Conservation (phyloP, 2,797 vertebrate species). For the Hoplostethus atlanticus region DNA sequence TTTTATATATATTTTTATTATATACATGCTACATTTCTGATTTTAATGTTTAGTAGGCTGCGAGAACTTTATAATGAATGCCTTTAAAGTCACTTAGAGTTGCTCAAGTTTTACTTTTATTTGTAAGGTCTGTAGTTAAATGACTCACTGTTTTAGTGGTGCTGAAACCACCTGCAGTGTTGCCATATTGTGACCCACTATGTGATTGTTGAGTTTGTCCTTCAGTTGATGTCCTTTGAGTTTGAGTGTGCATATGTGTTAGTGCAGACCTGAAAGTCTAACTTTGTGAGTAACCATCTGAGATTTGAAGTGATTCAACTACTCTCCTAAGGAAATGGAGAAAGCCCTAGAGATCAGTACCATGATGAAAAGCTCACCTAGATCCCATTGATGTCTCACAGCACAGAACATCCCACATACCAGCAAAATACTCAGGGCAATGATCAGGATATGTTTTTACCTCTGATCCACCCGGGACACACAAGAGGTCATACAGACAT, state of each 20-base stretch:
- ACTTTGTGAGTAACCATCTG: conserved; percentile 10
- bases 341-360: background rate
- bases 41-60: background rate
- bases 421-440: background rate
- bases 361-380: conserved; percentile 24
- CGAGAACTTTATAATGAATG: background rate
- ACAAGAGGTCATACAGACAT: too few species aligned
- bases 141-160: conserved; percentile 9
- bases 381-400: conserved; percentile 1
- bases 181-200: conserved; percentile 16
- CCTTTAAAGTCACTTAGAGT: conserved; percentile 1
- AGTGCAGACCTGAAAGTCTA: background rate
- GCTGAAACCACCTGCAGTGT: conserved; percentile 31
- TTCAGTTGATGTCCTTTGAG: conserved; percentile 7
- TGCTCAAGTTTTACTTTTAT: conserved; percentile 5
- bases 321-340: background rate
- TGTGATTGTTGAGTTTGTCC: conserved; percentile 26
- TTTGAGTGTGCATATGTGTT: background rate
- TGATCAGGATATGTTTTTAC: background rate
- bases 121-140: conserved; percentile 32
- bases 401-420: background rate
- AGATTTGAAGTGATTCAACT: conserved; percentile 11
- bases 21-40: background rate
- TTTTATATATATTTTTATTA: too few species aligned
- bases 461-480: background rate